Evolutionary conservation across 2,888 invertebrate species (phyloP).

Genomic region (Diaperis boleti): DNA sequence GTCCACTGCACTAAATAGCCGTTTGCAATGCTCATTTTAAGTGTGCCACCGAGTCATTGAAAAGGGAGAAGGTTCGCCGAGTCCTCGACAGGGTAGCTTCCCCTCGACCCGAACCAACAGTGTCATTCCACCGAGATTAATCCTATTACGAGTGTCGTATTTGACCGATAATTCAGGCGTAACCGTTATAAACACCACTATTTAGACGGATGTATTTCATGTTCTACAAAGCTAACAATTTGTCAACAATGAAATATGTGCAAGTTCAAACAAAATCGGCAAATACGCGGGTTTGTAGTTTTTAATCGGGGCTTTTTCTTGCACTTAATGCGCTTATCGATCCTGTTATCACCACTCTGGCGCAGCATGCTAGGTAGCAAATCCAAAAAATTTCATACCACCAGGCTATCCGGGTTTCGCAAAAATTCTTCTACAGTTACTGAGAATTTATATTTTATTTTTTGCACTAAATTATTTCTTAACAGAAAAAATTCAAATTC

Average conservation of each 20-base stretch:
- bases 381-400: too few species aligned
- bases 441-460: too few species aligned
- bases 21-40: conserved; percentile 64
- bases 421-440: too few species aligned
- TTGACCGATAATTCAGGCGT: conserved; percentile 59
- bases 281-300: background rate
- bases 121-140: conserved; percentile 60
- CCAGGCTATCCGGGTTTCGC: too few species aligned
- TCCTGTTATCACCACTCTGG: background rate
- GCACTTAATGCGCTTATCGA: too few species aligned
- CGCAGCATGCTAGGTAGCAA: too few species aligned
- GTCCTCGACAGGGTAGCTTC: conserved; percentile 53
- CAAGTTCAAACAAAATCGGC: conserved; percentile 9
- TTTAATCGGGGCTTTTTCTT: background rate
- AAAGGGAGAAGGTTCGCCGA: conserved; percentile 45
- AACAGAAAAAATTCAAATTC: too few species aligned
- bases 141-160: conserved; percentile 60
- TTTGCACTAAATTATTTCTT: too few species aligned
- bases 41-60: conserved; percentile 61
- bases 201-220: conserved; percentile 59
- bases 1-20: conserved; percentile 65
- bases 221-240: conserved; percentile 52
- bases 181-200: conserved; percentile 61
- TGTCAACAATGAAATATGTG: conserved; percentile 50
- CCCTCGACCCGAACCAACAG: conserved; percentile 48